Percentiles rank a stretch among this genome's conserved stretches.
Evolutionary conservation across 2,888 invertebrate genomes (phyloP).

Genomic region (Campoplex capitator): DNA sequence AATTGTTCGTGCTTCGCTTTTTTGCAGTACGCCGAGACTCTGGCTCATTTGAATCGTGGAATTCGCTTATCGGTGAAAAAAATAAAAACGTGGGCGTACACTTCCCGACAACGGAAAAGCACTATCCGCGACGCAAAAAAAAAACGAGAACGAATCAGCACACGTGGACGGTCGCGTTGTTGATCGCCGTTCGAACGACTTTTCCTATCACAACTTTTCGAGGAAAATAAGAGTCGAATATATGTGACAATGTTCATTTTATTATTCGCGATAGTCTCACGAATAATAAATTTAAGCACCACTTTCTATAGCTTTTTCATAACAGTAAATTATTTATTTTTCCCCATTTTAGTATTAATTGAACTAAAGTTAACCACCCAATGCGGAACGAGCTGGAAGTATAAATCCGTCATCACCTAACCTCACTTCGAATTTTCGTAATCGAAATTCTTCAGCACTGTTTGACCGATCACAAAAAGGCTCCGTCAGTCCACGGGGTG

Average conservation of each 20-base stretch:
- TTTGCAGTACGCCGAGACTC: neutral
- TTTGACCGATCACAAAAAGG: too few species aligned
- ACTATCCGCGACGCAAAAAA: neutral
- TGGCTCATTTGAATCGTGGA: neutral
- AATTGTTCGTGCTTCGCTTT: slow-evolving; percentile 1
- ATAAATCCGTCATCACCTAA: too few species aligned
- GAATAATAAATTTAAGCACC: too few species aligned
- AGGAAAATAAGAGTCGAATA: neutral
- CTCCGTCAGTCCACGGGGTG: too few species aligned
- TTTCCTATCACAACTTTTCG: neutral
- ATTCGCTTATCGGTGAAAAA: slow-evolving; percentile 17
- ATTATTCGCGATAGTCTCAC: neutral
- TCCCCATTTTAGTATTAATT: too few species aligned
- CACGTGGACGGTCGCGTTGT: neutral
- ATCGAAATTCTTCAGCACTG: too few species aligned
- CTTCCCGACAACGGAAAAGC: neutral
- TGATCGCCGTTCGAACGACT: neutral
- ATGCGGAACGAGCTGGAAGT: too few species aligned
- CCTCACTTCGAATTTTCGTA: too few species aligned
- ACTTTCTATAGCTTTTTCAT: too few species aligned
- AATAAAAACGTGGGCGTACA: slow-evolving; percentile 19
- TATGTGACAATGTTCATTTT: neutral
- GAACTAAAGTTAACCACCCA: too few species aligned
- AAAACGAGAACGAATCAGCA: neutral
- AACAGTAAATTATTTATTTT: neutral